A percentile compares a stretch with the other conserved stretches of the same genome.
Evolutionary conservation across 1,140 invertebrate genomes (phyloP).

Genomic region (Aphis gossypii): DNA sequence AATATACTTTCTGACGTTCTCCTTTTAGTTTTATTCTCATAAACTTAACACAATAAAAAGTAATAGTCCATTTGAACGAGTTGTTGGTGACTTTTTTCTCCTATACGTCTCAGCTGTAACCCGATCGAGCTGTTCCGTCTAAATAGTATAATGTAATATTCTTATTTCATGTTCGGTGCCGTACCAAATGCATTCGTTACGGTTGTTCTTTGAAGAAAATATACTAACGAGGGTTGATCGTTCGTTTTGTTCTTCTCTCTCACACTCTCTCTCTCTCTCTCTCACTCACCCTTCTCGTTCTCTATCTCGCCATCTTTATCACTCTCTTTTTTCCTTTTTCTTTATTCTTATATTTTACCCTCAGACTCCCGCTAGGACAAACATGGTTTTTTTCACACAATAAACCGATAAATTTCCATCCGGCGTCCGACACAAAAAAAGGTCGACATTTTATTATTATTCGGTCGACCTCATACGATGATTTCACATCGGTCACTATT

Average conservation of each 20-base stretch:
- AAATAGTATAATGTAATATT: slow-evolving; percentile 38
- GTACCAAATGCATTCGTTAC: slow-evolving; percentile 44
- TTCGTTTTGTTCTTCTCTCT: slow-evolving; percentile 39
- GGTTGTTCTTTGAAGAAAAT: slow-evolving; percentile 46
- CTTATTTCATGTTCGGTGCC: slow-evolving; percentile 16
- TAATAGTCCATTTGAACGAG: slow-evolving; percentile 47
- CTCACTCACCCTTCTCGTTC: not conserved
- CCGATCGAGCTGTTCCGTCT: not conserved
- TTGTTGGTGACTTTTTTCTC: slow-evolving; percentile 18
- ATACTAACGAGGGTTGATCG: slow-evolving; percentile 54
- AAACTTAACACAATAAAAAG: slow-evolving; percentile 15
- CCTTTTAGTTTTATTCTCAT: not conserved
- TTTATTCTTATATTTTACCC: slow-evolving; percentile 38
- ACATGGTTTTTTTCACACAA: slow-evolving; percentile 47
- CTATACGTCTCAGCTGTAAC: not conserved
- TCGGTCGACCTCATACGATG: slow-evolving; percentile 34
- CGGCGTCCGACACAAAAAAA: slow-evolving; percentile 36
- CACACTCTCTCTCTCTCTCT: too few species aligned
- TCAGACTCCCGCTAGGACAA: slow-evolving; percentile 47
- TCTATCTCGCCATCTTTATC: not conserved
- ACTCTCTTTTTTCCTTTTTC: not conserved
- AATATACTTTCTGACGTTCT: not conserved
- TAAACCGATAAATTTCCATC: slow-evolving; percentile 52
- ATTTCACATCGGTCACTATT: slow-evolving; percentile 43
- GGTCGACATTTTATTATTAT: slow-evolving; percentile 42